phyloP scores from a whole-genome alignment of 2,888 invertebrate genomes.

The Heliconius ismenius region DNA sequence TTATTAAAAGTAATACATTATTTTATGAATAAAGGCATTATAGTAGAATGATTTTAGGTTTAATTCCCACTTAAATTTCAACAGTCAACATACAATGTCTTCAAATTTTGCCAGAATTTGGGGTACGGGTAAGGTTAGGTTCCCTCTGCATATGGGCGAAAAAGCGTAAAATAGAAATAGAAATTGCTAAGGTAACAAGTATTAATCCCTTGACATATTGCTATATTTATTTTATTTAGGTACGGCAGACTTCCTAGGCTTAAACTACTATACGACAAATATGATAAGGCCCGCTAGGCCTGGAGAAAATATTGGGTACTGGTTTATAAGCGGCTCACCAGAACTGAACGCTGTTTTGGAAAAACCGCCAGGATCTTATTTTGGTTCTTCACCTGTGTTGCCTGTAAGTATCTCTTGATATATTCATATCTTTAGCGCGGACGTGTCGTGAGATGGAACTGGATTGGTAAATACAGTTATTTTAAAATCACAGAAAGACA shows the following conservation, averaged over 20 bases:
- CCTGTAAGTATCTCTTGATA: slow-evolving; percentile 43
- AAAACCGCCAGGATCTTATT: slow-evolving; percentile 41
- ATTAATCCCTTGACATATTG: neutral
- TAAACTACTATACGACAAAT: slow-evolving; percentile 51
- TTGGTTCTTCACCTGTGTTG: slow-evolving; percentile 38
- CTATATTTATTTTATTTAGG: slow-evolving; percentile 43
- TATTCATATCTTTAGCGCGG: neutral
- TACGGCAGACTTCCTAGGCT: slow-evolving; percentile 50
- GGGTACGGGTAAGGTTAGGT: too few relatives aligned
- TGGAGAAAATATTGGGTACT: slow-evolving; percentile 45
- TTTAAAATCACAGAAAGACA: too few relatives aligned
- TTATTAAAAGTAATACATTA: neutral
- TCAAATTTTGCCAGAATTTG: too few relatives aligned
- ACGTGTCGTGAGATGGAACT: too few relatives aligned
- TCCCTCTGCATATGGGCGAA: too few relatives aligned
- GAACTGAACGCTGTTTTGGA: slow-evolving; percentile 47
- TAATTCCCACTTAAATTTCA: too few relatives aligned
- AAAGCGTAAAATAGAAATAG: too few relatives aligned
- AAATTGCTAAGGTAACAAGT: neutral
- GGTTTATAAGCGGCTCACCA: slow-evolving; percentile 45
- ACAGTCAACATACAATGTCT: too few relatives aligned
- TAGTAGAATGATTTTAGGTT: too few relatives aligned
- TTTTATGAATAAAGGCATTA: too few relatives aligned
- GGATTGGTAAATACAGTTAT: too few relatives aligned
- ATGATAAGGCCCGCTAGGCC: slow-evolving; percentile 44